Conservation (phyloP, 2,888 invertebrate species). For the Melieria crassipennis region DNA sequence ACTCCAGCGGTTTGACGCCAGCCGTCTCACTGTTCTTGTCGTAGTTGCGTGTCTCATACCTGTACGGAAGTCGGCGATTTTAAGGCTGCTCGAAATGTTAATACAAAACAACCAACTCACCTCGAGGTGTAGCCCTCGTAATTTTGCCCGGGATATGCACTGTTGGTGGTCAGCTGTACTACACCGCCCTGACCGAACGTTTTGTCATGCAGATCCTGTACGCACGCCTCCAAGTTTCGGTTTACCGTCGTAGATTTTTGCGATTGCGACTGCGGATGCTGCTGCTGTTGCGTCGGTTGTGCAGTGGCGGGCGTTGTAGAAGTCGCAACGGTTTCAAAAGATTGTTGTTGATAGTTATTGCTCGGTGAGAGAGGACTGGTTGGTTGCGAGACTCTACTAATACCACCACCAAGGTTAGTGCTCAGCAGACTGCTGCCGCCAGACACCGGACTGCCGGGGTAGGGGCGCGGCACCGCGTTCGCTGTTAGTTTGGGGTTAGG, state of each 20-base stretch:
- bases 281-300: conserved; percentile 48
- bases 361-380: conserved; percentile 54
- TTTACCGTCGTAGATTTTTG: conserved; percentile 41
- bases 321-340: conserved; percentile 56
- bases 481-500: conserved; percentile 66
- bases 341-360: conserved; percentile 58
- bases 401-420: conserved; percentile 47
- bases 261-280: conserved; percentile 35
- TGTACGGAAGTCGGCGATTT: conserved; percentile 41
- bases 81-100: background rate
- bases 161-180: conserved; percentile 53
- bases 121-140: conserved; percentile 76
- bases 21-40: conserved; percentile 57
- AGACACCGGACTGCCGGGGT: conserved; percentile 59
- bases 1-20: conserved; percentile 56
- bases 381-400: conserved; percentile 41
- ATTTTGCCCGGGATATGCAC: conserved; percentile 64
- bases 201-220: conserved; percentile 66
- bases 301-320: conserved; percentile 46
- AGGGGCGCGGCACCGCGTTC: conserved; percentile 65
- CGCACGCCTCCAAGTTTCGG: conserved; percentile 64
- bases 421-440: conserved; percentile 36
- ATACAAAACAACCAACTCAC: conserved; percentile 54
- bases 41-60: conserved; percentile 66
- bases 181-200: conserved; percentile 65